Conservation (phyloP, 1,140 invertebrate genomes). For the Drosophila seguyi region DNA sequence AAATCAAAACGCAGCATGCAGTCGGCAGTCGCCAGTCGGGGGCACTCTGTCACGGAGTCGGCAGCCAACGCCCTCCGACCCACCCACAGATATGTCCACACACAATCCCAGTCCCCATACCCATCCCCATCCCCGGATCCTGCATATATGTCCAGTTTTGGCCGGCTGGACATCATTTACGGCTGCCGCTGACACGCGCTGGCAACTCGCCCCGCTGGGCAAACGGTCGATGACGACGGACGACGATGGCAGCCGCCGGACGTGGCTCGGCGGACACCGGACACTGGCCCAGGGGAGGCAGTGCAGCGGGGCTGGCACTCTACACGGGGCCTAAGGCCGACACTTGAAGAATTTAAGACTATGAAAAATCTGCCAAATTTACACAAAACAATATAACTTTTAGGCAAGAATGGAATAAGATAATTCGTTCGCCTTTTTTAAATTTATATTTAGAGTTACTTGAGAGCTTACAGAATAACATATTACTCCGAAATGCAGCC, state of each 20-base stretch:
- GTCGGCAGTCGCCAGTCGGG: constrained; percentile 25
- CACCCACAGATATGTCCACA: constrained; percentile 44
- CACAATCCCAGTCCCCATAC: constrained; percentile 9
- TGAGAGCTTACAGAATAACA: neutral
- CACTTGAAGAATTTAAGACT: constrained; percentile 16
- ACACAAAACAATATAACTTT: no score
- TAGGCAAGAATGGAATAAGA: no score
- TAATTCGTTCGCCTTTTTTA: neutral
- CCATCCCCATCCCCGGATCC: neutral
- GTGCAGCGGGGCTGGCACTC: neutral
- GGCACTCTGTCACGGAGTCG: constrained; percentile 70
- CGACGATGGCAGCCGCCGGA: constrained; percentile 30
- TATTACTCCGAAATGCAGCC: neutral
- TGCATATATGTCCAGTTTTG: constrained; percentile 10
- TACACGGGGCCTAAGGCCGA: neutral
- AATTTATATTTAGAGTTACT: neutral
- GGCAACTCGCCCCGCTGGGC: constrained; percentile 62
- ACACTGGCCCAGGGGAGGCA: constrained; percentile 4
- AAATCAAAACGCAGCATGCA: constrained; percentile 76
- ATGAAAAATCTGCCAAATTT: neutral
- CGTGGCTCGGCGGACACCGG: constrained; percentile 39
- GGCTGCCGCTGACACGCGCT: constrained; percentile 76
- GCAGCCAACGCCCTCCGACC: constrained; percentile 51
- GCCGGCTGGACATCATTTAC: constrained; percentile 74
- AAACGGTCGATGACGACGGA: constrained; percentile 42